Evolutionary conservation across 2,888 invertebrate genomes (phyloP).

Genomic region (Catocala fraxini): DNA sequence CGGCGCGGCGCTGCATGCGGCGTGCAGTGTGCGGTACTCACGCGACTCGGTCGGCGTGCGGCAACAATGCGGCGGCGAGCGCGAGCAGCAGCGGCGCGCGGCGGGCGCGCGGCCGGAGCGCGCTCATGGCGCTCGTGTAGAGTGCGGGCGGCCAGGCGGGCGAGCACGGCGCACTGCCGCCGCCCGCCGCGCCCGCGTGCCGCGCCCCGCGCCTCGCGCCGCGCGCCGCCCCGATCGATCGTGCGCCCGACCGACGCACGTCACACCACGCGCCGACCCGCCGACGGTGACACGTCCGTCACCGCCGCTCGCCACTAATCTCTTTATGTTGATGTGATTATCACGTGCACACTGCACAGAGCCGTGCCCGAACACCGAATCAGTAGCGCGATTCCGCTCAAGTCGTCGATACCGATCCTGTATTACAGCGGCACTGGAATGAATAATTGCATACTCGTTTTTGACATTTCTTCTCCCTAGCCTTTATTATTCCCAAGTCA

Average conservation of each 20-base stretch:
- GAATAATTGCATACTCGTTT: no score
- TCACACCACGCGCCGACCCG: background rate
- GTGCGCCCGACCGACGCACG: conserved; percentile 20
- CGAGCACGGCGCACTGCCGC: conserved; percentile 56
- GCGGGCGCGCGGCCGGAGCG: conserved; percentile 55
- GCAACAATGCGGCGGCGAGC: conserved; percentile 61
- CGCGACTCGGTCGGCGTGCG: conserved; percentile 66
- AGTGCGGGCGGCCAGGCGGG: conserved; percentile 38
- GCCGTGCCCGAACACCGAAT: no score
- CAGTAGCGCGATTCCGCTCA: no score
- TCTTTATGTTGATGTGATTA: background rate
- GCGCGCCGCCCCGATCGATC: conserved; percentile 27
- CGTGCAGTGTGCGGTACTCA: conserved; percentile 46
- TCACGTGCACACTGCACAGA: no score
- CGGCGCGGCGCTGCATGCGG: conserved; percentile 8
- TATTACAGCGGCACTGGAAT: no score
- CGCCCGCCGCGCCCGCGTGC: conserved; percentile 22
- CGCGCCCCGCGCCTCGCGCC: conserved; percentile 23
- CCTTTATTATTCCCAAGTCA: no score
- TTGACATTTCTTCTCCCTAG: no score
- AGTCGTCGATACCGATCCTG: no score
- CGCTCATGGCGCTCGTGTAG: conserved; percentile 52
- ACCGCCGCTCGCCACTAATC: no score
- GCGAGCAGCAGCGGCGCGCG: conserved; percentile 62
- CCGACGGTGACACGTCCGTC: conserved; percentile 13